Conservation (phyloP, 1,140 invertebrate species). For the Octopus sinensis region DNA sequence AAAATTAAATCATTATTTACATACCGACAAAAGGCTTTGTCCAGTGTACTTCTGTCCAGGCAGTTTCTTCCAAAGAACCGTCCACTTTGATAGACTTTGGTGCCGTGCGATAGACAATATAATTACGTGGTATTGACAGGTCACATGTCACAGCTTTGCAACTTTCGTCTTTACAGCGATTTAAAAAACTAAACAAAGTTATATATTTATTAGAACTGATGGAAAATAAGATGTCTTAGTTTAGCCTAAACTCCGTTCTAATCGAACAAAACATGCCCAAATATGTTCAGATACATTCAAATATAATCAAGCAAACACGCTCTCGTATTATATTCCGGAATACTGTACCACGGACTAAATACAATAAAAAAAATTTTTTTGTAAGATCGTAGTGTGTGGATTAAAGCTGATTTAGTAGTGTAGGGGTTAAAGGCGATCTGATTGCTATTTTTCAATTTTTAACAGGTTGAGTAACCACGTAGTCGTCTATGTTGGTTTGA, state of each 20-base stretch:
- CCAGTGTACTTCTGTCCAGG: constrained; percentile 33
- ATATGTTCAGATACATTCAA: background rate
- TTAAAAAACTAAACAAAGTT: constrained; percentile 15
- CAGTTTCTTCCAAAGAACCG: constrained; percentile 32
- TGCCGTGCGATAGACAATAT: constrained; percentile 31
- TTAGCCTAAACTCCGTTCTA: background rate
- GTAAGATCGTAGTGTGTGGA: no score
- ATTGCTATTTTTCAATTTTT: no score
- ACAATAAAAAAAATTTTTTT: background rate
- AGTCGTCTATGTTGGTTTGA: no score
- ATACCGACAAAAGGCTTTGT: constrained; percentile 35
- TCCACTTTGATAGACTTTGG: constrained; percentile 30
- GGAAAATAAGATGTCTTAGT: background rate
- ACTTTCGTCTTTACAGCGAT: constrained; percentile 12
- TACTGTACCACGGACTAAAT: background rate
- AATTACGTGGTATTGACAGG: constrained; percentile 25
- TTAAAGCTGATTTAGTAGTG: no score
- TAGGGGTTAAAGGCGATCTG: no score
- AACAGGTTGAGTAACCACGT: no score
- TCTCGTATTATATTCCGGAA: background rate
- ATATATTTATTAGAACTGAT: background rate
- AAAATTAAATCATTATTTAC: background rate
- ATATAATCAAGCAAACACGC: background rate
- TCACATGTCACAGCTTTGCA: constrained; percentile 20
- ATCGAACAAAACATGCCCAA: background rate